phyloP scores from a whole-genome alignment of 2,888 invertebrate genomes.

The Philaethria dido region DNA sequence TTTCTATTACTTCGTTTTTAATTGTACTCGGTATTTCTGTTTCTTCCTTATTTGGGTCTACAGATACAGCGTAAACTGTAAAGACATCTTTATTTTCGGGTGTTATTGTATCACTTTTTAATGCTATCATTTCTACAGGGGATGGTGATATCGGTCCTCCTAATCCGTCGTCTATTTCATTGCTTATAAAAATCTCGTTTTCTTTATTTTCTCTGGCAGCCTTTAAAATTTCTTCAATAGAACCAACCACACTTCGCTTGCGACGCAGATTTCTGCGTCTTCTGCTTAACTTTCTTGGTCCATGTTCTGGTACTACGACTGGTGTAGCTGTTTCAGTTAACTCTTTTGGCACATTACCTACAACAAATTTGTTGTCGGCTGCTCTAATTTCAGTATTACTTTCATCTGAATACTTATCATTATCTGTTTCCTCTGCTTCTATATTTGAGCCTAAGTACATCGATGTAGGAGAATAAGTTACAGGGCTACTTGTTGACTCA shows the following conservation, averaged over 20 bases:
- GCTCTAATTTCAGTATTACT: conserved; percentile 54
- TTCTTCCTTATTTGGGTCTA: conserved; percentile 51
- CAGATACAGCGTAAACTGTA: conserved; percentile 61
- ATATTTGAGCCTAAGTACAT: conserved; percentile 77
- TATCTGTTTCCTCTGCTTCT: conserved; percentile 65
- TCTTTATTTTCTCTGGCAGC: conserved; percentile 62
- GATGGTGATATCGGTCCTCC: conserved; percentile 55
- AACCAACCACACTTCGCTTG: conserved; percentile 65
- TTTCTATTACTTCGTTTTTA: conserved; percentile 65
- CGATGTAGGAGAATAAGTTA: conserved; percentile 74
- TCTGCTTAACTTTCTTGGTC: conserved; percentile 79
- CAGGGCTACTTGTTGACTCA: conserved; percentile 70
- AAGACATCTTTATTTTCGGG: conserved; percentile 57
- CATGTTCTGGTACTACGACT: conserved; percentile 86
- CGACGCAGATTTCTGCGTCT: conserved; percentile 53
- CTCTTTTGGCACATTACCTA: conserved; percentile 86
- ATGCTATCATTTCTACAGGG: conserved; percentile 46
- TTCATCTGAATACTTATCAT: conserved; percentile 62
- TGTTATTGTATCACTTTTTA: conserved; percentile 47
- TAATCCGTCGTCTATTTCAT: conserved; percentile 76
- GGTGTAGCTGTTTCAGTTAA: conserved; percentile 80
- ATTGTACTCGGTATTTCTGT: conserved; percentile 48
- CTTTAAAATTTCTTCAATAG: conserved; percentile 71
- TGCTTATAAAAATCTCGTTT: conserved; percentile 74
- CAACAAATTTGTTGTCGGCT: conserved; percentile 84